A percentile compares a stretch with the other conserved stretches of the same genome.
These are phyloP conservation scores for Acanthisitta chloris DNA, from an alignment of 2,113 vertebrate genomes.

Conservation along the genomic window DNA sequence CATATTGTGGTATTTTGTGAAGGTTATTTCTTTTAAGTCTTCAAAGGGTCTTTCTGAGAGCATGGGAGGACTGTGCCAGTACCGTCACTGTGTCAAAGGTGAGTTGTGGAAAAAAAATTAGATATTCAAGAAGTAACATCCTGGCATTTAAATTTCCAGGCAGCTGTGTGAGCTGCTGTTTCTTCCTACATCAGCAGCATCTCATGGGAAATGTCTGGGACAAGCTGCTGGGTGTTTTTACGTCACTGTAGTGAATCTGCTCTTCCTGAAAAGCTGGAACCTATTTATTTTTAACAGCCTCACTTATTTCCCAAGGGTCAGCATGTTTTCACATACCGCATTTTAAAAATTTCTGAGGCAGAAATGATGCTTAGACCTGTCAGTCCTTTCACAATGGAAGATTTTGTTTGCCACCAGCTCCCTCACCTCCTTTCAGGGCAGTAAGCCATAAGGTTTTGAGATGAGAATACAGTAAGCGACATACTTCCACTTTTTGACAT, in stretches of 20 bases:
- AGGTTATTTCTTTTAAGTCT: not conserved
- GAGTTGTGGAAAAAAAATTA: not conserved
- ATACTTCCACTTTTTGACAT: not conserved
- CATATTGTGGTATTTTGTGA: not conserved
- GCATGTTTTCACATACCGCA: constrained; percentile 8
- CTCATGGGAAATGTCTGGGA: constrained; percentile 49
- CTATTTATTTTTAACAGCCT: constrained; percentile 62
- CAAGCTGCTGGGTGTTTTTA: constrained; percentile 62
- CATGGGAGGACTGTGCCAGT: not conserved
- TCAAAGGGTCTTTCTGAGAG: not conserved
- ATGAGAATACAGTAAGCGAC: not conserved
- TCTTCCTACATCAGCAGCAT: constrained; percentile 27
- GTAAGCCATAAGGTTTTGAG: not conserved
- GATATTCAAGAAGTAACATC: not conserved
- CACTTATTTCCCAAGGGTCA: constrained; percentile 36
- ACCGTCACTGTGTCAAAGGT: constrained; percentile 2
- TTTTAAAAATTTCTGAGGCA: constrained; percentile 39
- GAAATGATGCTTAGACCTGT: not conserved
- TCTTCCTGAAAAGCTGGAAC: constrained; percentile 64
- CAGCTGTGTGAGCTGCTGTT: constrained; percentile 32
- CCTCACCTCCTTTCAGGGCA: not conserved
- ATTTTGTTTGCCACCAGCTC: not conserved
- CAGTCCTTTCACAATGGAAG: not conserved
- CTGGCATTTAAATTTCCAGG: constrained; percentile 49
- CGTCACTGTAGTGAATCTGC: constrained; percentile 45